Evolutionary conservation across 2,797 vertebrate species (phyloP), one percentile per base, ranked within the genome.

Genomic region (Rhinophrynus dorsalis): DNA sequence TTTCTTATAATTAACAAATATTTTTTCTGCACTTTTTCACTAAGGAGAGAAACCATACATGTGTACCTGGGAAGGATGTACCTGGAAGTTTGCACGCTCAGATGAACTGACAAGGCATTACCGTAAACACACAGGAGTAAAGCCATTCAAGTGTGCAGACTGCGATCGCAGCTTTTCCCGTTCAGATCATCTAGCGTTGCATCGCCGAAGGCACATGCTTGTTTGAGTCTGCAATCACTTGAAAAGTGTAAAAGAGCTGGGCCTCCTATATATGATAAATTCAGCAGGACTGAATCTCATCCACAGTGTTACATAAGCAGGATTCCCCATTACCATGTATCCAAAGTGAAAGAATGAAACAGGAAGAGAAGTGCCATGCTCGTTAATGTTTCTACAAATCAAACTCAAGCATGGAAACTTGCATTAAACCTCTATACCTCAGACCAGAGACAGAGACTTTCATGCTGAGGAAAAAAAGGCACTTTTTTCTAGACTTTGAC

Each of bases 11-110:
- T n/a, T n/a, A n/a, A n/a, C n/a, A n/a, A n/a, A n/a, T n/a, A n/a
- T 7, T 54, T 74, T 44, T 74, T 27, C 81, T 77, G 83, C n/a
- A n/a, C 50, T 84, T 38, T 18, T 75, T 74, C 77, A 65, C 68
- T 9, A 81, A 99, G 97, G 97, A 89, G 97, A 99, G 90, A 99
- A 99, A 82, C 97, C 97, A 76, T 99, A 99, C 89, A 99, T 98
- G 80, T 99, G 97, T 87, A 99, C 96, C 76, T 99, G 97, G 97
- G 97, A 99, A 80, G 97, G 97, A 81, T 99, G 97, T 86, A 97
- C 96, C 79, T 99, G 97, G 97, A 99, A 99, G 91, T 99, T 99
- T 29, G 97, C 97, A 74, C 97, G 97, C 70, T 99, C 97, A 0
- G 97, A 99, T 21, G 97, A 99, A 92, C 92, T 99, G 89, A 99